Percentiles rank a stretch among this genome's conserved stretches.
phyloP scores from a whole-genome alignment of 2,797 vertebrate genomes.

The Cheirogaleus major region DNA sequence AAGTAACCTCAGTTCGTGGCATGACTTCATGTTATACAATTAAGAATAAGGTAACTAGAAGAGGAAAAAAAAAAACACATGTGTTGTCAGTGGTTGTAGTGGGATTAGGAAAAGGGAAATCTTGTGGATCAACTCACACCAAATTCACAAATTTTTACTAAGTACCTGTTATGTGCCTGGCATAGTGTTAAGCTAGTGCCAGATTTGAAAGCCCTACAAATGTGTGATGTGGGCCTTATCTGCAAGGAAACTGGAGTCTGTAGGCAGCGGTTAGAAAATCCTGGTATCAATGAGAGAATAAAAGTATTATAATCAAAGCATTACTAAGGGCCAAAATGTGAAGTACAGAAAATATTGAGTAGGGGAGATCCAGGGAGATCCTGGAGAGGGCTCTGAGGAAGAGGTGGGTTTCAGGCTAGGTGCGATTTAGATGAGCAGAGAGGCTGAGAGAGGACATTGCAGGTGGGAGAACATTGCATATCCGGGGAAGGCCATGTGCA shows the following conservation, averaged over 20 bases:
- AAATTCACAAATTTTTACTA: background rate
- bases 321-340: background rate
- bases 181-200: background rate
- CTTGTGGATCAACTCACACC: background rate
- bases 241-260: background rate
- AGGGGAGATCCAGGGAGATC: background rate
- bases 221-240: background rate
- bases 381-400: background rate
- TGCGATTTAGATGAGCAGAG: background rate
- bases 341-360: background rate
- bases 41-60: background rate
- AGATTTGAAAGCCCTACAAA: background rate
- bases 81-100: background rate
- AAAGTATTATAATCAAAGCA: background rate
- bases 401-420: background rate
- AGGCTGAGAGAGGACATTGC: background rate
- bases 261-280: background rate
- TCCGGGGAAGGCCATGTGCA: background rate
- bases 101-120: background rate
- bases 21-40: background rate
- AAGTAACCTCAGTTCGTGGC: background rate
- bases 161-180: background rate
- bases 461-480: background rate
- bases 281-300: background rate
- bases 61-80: background rate